Evolutionary conservation across 2,113 vertebrate species (phyloP).

Genomic region (Ammodytes marinus): DNA sequence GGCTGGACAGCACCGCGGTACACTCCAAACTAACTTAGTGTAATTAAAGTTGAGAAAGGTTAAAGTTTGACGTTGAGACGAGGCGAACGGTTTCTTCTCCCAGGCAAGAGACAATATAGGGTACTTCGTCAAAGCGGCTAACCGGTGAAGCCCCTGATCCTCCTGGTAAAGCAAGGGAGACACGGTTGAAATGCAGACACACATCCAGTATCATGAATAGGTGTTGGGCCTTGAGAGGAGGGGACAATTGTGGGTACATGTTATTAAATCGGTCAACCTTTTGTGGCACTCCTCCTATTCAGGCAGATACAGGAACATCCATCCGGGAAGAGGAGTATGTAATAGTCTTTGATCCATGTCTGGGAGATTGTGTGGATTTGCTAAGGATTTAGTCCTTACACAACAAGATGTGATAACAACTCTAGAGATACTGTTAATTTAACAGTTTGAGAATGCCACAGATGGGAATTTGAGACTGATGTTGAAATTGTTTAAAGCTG

Average conservation of each 20-base stretch:
- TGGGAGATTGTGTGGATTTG: slow-evolving; percentile 43
- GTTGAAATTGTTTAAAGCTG: neutral
- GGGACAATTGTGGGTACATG: slow-evolving; percentile 70
- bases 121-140: slow-evolving; percentile 83
- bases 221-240: slow-evolving; percentile 67
- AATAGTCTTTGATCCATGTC: slow-evolving; percentile 77
- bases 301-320: slow-evolving; percentile 61
- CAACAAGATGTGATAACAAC: slow-evolving; percentile 67
- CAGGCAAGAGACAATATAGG: slow-evolving; percentile 74
- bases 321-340: slow-evolving; percentile 64
- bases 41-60: slow-evolving; percentile 90
- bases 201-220: slow-evolving; percentile 75
- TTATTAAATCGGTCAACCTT: slow-evolving; percentile 79
- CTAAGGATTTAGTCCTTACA: slow-evolving; percentile 67
- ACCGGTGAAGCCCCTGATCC: slow-evolving; percentile 64
- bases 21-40: slow-evolving; percentile 85
- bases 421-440: slow-evolving; percentile 29
- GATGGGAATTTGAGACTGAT: slow-evolving; percentile 20
- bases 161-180: slow-evolving; percentile 79
- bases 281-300: slow-evolving; percentile 69
- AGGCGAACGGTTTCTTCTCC: slow-evolving; percentile 81
- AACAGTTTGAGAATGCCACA: slow-evolving; percentile 42
- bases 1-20: slow-evolving; percentile 82
- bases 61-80: slow-evolving; percentile 85
- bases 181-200: slow-evolving; percentile 67